Conservation (phyloP, 1,140 invertebrate species). For the Bombus sibiricus region DNA sequence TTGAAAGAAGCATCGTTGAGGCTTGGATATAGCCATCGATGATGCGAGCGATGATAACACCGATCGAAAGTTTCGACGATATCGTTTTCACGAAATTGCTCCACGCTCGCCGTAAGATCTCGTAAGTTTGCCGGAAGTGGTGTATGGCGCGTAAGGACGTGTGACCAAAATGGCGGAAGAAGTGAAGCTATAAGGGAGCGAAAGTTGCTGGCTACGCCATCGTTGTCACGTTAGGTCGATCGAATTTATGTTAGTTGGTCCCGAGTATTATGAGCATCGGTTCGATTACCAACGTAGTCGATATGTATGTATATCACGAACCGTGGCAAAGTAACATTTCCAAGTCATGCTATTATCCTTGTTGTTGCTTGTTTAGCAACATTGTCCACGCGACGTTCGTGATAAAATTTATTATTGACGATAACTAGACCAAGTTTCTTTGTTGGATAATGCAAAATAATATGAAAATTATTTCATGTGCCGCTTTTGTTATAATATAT, state of each 20-base stretch:
- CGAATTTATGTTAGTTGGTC: neutral
- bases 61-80: neutral
- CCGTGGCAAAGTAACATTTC: neutral
- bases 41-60: neutral
- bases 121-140: neutral
- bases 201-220: neutral
- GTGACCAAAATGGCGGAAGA: neutral
- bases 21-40: neutral
- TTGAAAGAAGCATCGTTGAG: neutral
- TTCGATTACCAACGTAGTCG: neutral
- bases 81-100: constrained; percentile 1
- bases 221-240: constrained; percentile 16
- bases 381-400: neutral
- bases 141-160: neutral
- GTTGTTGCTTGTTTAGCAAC: neutral
- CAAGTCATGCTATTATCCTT: neutral
- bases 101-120: neutral
- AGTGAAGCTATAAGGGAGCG: neutral
- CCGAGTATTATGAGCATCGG: neutral
- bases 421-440: neutral
- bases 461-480: neutral
- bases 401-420: neutral
- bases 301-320: neutral
- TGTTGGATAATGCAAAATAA: neutral
- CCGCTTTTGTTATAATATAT: no score